These are phyloP conservation scores for Gadus macrocephalus DNA, from an alignment of 2,113 vertebrate genomes.

Conservation along the genomic window DNA sequence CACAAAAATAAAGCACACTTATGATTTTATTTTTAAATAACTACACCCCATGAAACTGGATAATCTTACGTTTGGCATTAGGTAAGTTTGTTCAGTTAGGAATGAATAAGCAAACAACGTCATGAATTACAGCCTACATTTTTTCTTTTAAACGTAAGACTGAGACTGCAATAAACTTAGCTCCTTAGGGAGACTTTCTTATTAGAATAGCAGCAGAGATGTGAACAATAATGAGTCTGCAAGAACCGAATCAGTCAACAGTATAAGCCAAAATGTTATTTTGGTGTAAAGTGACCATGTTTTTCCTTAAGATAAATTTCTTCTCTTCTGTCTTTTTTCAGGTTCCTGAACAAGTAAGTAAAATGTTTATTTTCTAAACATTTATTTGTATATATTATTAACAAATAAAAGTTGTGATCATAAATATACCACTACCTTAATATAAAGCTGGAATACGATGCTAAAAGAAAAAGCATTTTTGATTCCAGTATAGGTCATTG, in stretches of 20 bases:
- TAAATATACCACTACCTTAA: not conserved
- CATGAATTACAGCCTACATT: no score
- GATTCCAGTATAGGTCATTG: constrained; percentile 29
- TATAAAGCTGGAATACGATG: not conserved
- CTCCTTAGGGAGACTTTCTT: no score
- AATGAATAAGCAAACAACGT: not conserved
- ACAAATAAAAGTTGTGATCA: not conserved
- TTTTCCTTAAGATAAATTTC: constrained; percentile 5
- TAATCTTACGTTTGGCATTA: not conserved
- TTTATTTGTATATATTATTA: not conserved
- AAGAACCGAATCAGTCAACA: no score
- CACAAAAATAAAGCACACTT: no score
- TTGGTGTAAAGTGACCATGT: not conserved
- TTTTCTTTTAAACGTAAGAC: no score
- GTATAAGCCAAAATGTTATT: no score
- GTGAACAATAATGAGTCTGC: no score
- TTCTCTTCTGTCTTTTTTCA: constrained; percentile 21
- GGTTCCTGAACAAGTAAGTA: constrained; percentile 60
- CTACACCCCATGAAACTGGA: not conserved
- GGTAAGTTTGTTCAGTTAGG: not conserved
- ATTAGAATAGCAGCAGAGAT: no score
- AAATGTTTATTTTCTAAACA: not conserved
- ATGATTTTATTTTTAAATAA: no score
- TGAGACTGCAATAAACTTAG: no score
- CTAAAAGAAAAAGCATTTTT: not conserved